Conservation (phyloP, 1,140 invertebrate genomes). For the Hesperophylax magnus region DNA sequence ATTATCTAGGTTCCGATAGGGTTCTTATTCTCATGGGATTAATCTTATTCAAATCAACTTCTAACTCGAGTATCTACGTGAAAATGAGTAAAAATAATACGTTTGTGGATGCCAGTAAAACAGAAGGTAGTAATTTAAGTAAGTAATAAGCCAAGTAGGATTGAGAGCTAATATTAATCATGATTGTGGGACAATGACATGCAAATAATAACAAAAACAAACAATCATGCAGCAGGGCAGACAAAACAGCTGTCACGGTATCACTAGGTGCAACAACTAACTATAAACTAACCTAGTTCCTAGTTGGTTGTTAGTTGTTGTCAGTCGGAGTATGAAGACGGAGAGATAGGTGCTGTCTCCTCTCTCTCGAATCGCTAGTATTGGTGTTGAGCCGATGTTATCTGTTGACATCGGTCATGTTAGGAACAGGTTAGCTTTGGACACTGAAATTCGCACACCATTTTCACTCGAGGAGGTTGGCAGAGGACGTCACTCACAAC, state of each 20-base stretch:
- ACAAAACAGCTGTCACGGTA: constrained; percentile 34
- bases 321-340: neutral
- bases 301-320: neutral
- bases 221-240: neutral
- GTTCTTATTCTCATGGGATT: neutral
- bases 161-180: no score
- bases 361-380: neutral
- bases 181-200: neutral
- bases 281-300: neutral
- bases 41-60: no score
- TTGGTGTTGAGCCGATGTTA: constrained; percentile 37
- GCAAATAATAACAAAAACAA: constrained; percentile 34
- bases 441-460: constrained; percentile 26
- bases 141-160: no score
- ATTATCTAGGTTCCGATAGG: neutral
- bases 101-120: no score
- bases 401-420: constrained; percentile 51
- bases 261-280: constrained; percentile 10
- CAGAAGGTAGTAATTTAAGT: no score
- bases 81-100: no score
- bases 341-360: neutral
- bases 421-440: constrained; percentile 20
- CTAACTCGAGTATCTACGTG: no score
- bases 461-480: constrained; percentile 23
- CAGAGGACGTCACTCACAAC: constrained; percentile 40